These are phyloP conservation scores for Campylomormyrus tamandua DNA, from an alignment of 2,113 vertebrate genomes.

Conservation along the genomic window DNA sequence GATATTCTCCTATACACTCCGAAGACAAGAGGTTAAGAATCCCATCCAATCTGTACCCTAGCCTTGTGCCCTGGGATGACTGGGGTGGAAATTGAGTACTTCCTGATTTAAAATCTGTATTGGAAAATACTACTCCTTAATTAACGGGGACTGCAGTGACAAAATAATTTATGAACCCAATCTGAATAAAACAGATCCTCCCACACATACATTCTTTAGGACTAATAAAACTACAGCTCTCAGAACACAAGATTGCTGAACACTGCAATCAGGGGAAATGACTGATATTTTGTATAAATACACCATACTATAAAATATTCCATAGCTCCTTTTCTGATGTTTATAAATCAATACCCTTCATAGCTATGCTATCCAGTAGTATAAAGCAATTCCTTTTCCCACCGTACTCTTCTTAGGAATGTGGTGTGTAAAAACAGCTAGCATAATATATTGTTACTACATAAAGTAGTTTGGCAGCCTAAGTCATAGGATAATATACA, in stretches of 20 bases:
- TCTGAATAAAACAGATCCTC: conserved; percentile 14
- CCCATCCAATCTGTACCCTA: not conserved
- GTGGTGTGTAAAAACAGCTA: not conserved
- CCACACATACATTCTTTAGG: conserved; percentile 4
- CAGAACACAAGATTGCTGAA: conserved; percentile 60
- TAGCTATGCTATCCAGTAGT: not conserved
- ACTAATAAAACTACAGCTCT: conserved; percentile 50
- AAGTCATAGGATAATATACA: not conserved
- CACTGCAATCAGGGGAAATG: conserved; percentile 66
- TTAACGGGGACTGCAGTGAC: conserved; percentile 19
- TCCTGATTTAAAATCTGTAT: not conserved
- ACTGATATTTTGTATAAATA: conserved; percentile 69
- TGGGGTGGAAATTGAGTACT: not conserved
- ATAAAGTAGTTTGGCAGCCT: not conserved
- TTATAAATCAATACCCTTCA: not conserved
- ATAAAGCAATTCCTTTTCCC: not conserved
- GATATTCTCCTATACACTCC: not conserved
- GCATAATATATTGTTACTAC: not conserved
- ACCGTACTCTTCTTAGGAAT: not conserved
- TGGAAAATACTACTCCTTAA: not conserved
- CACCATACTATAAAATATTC: conserved; percentile 53
- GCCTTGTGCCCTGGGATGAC: not conserved
- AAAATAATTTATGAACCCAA: conserved; percentile 25
- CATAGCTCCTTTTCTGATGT: not conserved
- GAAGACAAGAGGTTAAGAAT: not conserved